Evolutionary conservation across 2,888 invertebrate genomes (phyloP), one percentile per base, ranked within the genome.

Genomic region (Lacanobia oleracea): DNA sequence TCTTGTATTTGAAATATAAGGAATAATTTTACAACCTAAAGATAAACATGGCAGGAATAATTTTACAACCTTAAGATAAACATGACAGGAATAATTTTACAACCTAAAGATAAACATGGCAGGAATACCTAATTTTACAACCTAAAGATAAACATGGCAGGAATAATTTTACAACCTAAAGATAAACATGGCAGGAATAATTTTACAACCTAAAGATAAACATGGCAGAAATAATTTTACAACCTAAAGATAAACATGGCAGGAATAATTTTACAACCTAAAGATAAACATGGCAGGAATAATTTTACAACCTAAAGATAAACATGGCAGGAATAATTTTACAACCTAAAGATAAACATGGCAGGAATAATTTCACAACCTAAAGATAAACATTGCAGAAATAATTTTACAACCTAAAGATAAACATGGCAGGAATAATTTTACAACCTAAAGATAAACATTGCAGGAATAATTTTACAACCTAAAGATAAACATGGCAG

Each of bases 251-350:
- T 40, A 57, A 27, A 65, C n/a, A n/a, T n/a, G n/a, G n/a, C n/a
- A 10, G 64, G n/a, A 65, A 65, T 54, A 65, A 43, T 54, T 54
- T 27, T 14, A 54, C 40, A 43, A 65, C 18, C 23, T 56, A 27
- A 65, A 56, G 40, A 54, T 40, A 57, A 27, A 65, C n/a, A n/a
- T n/a, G n/a, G n/a, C n/a, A 10, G 64, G n/a, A 65, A 65, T 54
- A 65, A 43, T 54, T 54, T 27, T 14, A 54, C 40, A 43, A 65
- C 18, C 23, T 56, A 27, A 65, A 56, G 40, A 54, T 40, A 57
- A 27, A 65, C n/a, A n/a, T n/a, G n/a, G n/a, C n/a, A 10, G 64
- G n/a, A 65, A 65, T 54, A 65, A 43, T 54, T 54, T 27, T 14
- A 54, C 40, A 43, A 65, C 18, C 23, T 56, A 27, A 65, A 56